Evolutionary conservation across 2,797 vertebrate species (phyloP), one percentile per base, ranked within the genome.

Genomic region (Sebastes minor): DNA sequence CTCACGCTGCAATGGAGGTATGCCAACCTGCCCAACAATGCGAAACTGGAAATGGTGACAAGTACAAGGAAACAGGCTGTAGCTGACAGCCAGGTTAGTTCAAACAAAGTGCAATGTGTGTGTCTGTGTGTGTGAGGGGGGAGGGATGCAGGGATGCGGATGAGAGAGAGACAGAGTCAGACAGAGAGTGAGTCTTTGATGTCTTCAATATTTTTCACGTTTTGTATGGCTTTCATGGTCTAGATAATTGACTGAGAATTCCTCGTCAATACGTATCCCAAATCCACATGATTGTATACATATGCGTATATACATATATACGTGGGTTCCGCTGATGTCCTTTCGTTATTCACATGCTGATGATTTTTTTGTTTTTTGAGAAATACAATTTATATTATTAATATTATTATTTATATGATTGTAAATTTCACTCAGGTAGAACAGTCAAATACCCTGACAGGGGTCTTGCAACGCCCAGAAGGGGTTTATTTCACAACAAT

Each of bases 1-100:
- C 95, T 99, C 14, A 97, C 97, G 2, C 86, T 97, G 55, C 98
- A 96, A 74, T 99, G 97, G 98, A 96, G 99, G 73, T 99, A 98
- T 75, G 97, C 98, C 92, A 98, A 96, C 76, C 92, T 99, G 88
- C 99, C 98, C 74, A 99, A 99, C 92, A 99, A 99, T 83, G 99
- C 98, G 83, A 99, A 98, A 89, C 94, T 99, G 92, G 99, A 99
- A 93, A 96, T 99, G 95, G 98, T 99, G 92, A 94, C 96, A 9
- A 90, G 95, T 70, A 88, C 95, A 32, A 94, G 91, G 52, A 96
- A 94, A 62, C 96, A 94, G 33, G 76, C 74, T n/a, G 95, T 75
- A 78, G 73, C 65, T 1, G 95, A 95, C 76, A 94, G 89, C 86
- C 92, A 79, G 95, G 98, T 99, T 86, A 8, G 97, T 86, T 67